A percentile compares a stretch with the other conserved stretches of the same genome.
phyloP scores from a whole-genome alignment of 2,888 invertebrate species.

The Cataglyphis altisquamis region DNA sequence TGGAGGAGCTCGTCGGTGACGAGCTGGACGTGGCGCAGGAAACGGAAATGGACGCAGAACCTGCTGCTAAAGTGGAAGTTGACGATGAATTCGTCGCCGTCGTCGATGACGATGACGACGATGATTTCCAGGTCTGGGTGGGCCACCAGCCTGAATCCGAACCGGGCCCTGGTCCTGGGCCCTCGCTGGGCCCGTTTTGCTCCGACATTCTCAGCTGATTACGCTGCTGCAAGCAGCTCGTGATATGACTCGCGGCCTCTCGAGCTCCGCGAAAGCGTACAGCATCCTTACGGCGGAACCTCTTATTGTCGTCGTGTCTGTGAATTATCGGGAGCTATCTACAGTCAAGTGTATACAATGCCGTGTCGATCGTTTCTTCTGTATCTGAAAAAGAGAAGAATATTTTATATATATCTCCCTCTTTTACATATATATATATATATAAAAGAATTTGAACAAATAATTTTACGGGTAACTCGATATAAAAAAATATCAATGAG shows the following conservation, averaged over 20 bases:
- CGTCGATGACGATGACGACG: slow-evolving; percentile 61
- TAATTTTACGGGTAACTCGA: not conserved
- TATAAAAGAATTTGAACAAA: not conserved
- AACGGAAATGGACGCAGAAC: slow-evolving; percentile 80
- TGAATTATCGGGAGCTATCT: not conserved
- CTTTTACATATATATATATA: not conserved
- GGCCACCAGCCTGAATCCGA: slow-evolving; percentile 83
- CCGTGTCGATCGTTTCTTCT: not conserved
- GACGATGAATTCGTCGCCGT: slow-evolving; percentile 45
- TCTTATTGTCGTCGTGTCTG: slow-evolving; percentile 32
- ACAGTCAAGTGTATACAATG: not conserved
- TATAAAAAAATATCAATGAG: too few species aligned
- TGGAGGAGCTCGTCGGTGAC: slow-evolving; percentile 65
- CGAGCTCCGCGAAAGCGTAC: slow-evolving; percentile 74
- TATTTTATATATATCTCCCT: not conserved
- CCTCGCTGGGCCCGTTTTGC: slow-evolving; percentile 85
- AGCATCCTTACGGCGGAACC: slow-evolving; percentile 81
- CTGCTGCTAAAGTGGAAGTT: slow-evolving; percentile 75
- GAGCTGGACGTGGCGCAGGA: slow-evolving; percentile 67
- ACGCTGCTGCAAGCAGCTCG: slow-evolving; percentile 59
- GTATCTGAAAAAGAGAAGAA: slow-evolving; percentile 14
- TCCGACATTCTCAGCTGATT: slow-evolving; percentile 85
- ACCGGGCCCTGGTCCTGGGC: slow-evolving; percentile 77
- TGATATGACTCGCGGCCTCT: slow-evolving; percentile 72
- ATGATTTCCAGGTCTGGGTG: slow-evolving; percentile 82